phyloP scores from a whole-genome alignment of 2,888 invertebrate genomes.

The Drosophila ustulata region DNA sequence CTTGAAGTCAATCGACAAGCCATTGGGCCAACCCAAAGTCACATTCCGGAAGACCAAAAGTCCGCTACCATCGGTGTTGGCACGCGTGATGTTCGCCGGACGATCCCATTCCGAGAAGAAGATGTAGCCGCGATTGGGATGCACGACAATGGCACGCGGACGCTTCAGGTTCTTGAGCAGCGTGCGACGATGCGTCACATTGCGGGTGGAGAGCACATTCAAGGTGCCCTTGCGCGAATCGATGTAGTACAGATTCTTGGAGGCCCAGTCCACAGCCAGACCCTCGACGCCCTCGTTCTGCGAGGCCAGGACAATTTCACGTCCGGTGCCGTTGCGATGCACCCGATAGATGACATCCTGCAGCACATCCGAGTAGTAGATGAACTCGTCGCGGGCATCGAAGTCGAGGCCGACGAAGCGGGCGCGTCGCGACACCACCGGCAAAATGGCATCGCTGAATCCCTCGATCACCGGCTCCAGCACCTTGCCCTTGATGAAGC shows the following conservation, averaged over 20 bases:
- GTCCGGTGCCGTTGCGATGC: conserved; percentile 91
- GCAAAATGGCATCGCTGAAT: conserved; percentile 97
- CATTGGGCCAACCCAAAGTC: conserved; percentile 98
- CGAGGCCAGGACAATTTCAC: conserved; percentile 96
- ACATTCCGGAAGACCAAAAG: conserved; percentile 95
- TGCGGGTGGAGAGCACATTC: conserved; percentile 95
- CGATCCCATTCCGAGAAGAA: conserved; percentile 99
- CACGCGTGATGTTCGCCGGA: conserved; percentile 97
- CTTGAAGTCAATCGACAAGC: conserved; percentile 95
- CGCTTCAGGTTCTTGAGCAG: conserved; percentile 94
- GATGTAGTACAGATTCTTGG: conserved; percentile 97
- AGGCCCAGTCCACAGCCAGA: conserved; percentile 97
- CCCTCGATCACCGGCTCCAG: conserved; percentile 94
- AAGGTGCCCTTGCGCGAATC: conserved; percentile 97
- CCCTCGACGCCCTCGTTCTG: conserved; percentile 99
- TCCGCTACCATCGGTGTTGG: conserved; percentile 95
- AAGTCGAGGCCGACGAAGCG: conserved; percentile 98
- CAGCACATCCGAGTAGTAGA: conserved; percentile 98
- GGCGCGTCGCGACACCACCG: conserved; percentile 95
- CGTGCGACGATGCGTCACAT: conserved; percentile 93
- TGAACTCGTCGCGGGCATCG: conserved; percentile 94
- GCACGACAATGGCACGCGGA: conserved; percentile 97
- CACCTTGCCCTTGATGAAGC: conserved; percentile 97
- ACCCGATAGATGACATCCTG: conserved; percentile 97
- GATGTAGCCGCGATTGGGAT: conserved; percentile 96